A percentile compares a stretch with the other conserved stretches of the same genome.
These are phyloP conservation scores for Melopsittacus undulatus DNA, from an alignment of 2,797 vertebrate genomes.

Conservation along the genomic window DNA sequence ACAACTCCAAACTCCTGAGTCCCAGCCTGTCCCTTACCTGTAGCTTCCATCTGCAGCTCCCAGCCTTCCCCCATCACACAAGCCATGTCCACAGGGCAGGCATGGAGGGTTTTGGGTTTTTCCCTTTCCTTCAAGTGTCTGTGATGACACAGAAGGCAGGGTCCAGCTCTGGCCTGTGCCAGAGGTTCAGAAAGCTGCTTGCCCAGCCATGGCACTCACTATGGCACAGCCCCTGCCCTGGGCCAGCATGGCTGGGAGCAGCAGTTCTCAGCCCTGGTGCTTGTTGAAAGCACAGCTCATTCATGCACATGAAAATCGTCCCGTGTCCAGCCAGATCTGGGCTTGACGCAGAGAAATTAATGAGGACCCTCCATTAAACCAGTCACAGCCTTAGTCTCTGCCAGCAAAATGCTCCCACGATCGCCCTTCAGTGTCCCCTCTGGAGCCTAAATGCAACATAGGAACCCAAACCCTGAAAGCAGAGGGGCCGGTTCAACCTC, in stretches of 20 bases:
- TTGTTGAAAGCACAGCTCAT: not conserved
- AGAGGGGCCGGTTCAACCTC: not conserved
- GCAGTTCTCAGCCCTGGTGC: not conserved
- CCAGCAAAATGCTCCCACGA: not conserved
- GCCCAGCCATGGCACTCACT: fast-evolving
- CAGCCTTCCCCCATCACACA: not conserved
- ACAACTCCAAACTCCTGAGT: not conserved
- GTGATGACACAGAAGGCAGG: not conserved
- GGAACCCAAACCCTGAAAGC: not conserved
- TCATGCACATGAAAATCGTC: fast-evolving
- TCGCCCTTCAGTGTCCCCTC: fast-evolving
- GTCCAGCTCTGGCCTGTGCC: not conserved
- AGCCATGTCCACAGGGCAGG: not conserved
- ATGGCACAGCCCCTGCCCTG: fast-evolving
- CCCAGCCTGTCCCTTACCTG: not conserved
- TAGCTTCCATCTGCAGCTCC: not conserved
- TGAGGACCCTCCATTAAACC: not conserved
- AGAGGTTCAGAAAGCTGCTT: not conserved
- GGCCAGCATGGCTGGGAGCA: not conserved
- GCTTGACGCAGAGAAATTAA: not conserved
- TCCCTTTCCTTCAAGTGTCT: not conserved
- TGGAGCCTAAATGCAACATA: fast-evolving
- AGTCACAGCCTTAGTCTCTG: not conserved
- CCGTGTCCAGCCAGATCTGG: not conserved
- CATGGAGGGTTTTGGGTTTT: not conserved